phyloP scores from a whole-genome alignment of 2,797 vertebrate genomes.

The Tamandua tetradactyla region DNA sequence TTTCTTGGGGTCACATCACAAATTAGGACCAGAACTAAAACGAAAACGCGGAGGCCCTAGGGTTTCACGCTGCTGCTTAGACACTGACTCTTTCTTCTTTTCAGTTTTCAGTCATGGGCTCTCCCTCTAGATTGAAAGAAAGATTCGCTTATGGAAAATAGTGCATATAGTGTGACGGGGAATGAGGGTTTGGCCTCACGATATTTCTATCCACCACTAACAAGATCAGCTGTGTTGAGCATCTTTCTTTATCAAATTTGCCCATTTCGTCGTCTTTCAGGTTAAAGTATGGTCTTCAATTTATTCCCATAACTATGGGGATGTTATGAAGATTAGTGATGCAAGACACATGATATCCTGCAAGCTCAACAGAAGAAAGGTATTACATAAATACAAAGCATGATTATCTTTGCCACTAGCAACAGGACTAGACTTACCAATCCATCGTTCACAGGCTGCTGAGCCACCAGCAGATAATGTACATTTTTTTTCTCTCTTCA shows the following conservation, averaged over 20 bases:
- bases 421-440: constrained; percentile 1
- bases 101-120: constrained; percentile 76
- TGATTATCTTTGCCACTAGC: constrained; percentile 50
- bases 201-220: constrained; percentile 57
- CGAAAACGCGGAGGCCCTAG: constrained; percentile 65
- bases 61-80: constrained; percentile 73
- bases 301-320: background rate
- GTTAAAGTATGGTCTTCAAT: constrained; percentile 41
- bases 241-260: constrained; percentile 51
- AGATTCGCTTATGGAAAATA: constrained; percentile 57
- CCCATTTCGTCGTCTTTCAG: constrained; percentile 42
- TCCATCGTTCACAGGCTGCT: constrained; percentile 27
- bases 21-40: constrained; percentile 75
- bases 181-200: constrained; percentile 48
- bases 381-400: constrained; percentile 53
- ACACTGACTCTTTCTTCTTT: constrained; percentile 68
- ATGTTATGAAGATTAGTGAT: constrained; percentile 53
- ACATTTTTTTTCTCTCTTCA: background rate
- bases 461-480: constrained; percentile 2
- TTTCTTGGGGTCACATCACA: constrained; percentile 77
- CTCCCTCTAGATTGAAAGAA: constrained; percentile 59
- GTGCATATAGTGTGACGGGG: constrained; percentile 60
- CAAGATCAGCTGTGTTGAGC: constrained; percentile 40
- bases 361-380: constrained; percentile 39
- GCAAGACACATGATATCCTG: constrained; percentile 15